These are phyloP conservation scores for Irena cyanogastra DNA, from an alignment of 2,113 vertebrate genomes.

Conservation along the genomic window DNA sequence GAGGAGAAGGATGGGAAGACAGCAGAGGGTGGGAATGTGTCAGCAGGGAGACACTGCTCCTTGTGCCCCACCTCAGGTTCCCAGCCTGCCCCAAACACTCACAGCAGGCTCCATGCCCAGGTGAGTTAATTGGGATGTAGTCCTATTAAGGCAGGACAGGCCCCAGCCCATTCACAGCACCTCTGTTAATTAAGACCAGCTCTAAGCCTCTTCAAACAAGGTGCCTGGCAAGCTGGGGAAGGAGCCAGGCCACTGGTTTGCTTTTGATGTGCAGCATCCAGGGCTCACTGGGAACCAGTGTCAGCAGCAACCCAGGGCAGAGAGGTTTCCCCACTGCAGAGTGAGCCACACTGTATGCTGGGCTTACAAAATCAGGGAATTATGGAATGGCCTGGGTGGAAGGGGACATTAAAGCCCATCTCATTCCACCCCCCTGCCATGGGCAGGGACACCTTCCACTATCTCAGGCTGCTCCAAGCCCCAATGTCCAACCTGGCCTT, in stretches of 20 bases:
- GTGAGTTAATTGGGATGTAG: neutral
- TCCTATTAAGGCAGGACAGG: neutral
- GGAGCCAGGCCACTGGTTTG: neutral
- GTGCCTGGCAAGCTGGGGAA: neutral
- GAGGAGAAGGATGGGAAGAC: neutral
- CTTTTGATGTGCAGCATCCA: neutral
- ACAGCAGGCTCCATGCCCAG: accelerated
- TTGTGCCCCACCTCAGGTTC: neutral
- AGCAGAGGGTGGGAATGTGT: neutral
- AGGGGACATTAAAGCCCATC: neutral
- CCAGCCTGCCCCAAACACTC: neutral
- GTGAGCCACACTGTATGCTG: neutral
- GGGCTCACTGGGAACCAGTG: neutral
- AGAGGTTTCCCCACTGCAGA: neutral
- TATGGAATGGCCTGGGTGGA: neutral
- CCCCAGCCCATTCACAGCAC: neutral
- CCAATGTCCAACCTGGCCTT: accelerated
- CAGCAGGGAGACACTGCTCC: neutral
- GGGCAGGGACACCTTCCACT: neutral
- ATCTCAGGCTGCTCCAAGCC: neutral
- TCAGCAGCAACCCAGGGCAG: neutral
- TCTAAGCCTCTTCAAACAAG: neutral
- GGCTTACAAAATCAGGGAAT: neutral
- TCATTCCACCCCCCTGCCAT: accelerated
- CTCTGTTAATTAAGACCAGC: neutral